Evolutionary conservation across 1,140 invertebrate genomes (phyloP), one percentile per base, ranked within the genome.

Genomic region (Euwallacea similis): DNA sequence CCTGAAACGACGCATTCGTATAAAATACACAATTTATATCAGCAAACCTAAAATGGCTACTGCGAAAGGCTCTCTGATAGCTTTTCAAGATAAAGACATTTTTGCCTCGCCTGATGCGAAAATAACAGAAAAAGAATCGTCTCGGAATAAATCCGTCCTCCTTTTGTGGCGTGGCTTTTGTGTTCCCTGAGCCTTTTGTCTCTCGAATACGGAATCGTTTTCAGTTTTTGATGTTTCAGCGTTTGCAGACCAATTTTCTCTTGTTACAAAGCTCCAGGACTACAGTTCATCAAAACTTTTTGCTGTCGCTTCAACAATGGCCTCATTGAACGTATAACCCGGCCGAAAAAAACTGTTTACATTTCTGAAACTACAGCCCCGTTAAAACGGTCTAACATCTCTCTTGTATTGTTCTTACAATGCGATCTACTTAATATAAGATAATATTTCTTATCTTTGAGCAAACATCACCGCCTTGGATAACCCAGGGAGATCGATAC

Each of bases 361-460:
- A 33, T 33, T 33, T 33, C 21, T 33, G 21, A 33, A 33, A 33
- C 21, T 33, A 33, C 21, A 4, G 21, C 21, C 21, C 21, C 21
- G 21, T 33, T 33, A 33, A 33, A 64, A 50, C 46, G 42, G 13
- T 8, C 50, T 50, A 50, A 64, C 44, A 11, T 64, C n/a, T 61
- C 33, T 61, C 10, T 16, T 50, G 46, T n/a, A 64, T 50, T 64
- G 44, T 50, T 63, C 44, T 47, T 61, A 42, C 42, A 61, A 11
- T 61, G n/a, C 42, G 63, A 55, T 55, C 54, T 67, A 59, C 53
- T 67, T 46, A 13, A 46, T 13, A 16, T 63, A 50, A 50, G 46
- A 41, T 65, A 68, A 68, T 68, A 42, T 60, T 60, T 61, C 43
- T 68, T 68, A 68, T 68, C 66, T 68, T 42, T 60, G 42, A 61